Base-by-base conservation (phyloP, 2,113 vertebrate species). In the Zapus hudsonius region DNA sequence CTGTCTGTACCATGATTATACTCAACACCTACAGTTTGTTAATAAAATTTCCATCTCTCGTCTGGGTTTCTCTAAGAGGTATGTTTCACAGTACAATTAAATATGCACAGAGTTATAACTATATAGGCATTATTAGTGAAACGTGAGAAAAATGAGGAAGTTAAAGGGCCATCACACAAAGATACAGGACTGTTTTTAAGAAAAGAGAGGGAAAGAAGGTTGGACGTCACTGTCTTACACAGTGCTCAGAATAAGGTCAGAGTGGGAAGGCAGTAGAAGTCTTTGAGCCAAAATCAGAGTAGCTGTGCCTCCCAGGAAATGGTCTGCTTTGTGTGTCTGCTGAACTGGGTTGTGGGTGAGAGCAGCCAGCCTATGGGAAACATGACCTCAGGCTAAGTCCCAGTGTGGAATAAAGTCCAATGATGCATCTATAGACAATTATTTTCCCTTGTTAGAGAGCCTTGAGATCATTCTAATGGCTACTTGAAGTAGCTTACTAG, bases 1-100 rank as follows among this genome's bases (percentile, higher is more conserved):
- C 91, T 57, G 40, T 89, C 91, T 73, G 25, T 85, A 74, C 36
- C 23, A 67, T 79, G 66, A 67, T 83, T 80, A 27, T 86, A 81
- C 23, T 64, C 44, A 80, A 19, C 70, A 38, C 61, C 91, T 79
- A 40, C 3, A 91, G 63, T 76, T 90, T 82, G 25, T 83, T 59
- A 40, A 57, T 75, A 91, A 36, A 29, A 38, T 82, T 59, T 89
- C 1, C 85, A 55, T 55, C 67, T 57, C 3, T 13, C 25, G 80
- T 91, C 33, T 81, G 52, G 25, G 13, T 84, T 59, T 42, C 5
- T 64, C 29, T 84, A 85, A 64, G 63, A 42, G 27, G 4, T 88
- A 84, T 1, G 25, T 8, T 59, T 31, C 55, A 88, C 78, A 15
- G 20, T 66, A 52, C 13, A 81, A 67, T 59, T 66, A 57, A 84